Evolutionary conservation across 2,113 vertebrate species (phyloP).

Genomic region (Urocynchramus pylzowi): DNA sequence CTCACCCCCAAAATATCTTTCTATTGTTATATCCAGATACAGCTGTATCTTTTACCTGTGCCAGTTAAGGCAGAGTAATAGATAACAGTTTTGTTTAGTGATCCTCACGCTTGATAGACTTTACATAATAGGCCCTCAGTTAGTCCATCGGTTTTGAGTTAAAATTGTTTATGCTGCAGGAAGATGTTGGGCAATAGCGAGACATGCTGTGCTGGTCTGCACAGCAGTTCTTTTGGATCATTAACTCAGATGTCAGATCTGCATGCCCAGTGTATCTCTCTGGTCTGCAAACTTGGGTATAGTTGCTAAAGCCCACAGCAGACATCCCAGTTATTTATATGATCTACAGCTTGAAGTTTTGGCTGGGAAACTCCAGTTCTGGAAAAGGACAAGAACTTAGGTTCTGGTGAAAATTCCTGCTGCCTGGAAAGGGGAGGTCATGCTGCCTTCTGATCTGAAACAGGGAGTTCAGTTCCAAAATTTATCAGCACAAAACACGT

Average conservation of each 20-base stretch:
- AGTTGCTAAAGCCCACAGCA: background rate
- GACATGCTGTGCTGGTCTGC: background rate
- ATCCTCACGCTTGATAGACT: fast-evolving
- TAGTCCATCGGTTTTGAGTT: background rate
- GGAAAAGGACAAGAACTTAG: background rate
- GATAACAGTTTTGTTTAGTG: background rate
- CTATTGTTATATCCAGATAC: background rate
- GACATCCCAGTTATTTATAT: background rate
- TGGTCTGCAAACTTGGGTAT: background rate
- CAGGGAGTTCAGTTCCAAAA: background rate
- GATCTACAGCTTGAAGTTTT: background rate
- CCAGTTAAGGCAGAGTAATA: background rate
- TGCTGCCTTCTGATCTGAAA: background rate
- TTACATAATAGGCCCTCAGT: background rate
- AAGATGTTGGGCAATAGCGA: background rate
- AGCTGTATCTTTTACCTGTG: background rate
- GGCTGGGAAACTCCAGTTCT: background rate
- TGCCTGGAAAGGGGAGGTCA: background rate
- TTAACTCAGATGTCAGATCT: background rate
- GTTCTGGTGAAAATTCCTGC: background rate
- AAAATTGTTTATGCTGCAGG: background rate
- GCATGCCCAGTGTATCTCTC: background rate
- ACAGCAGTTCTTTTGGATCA: background rate
- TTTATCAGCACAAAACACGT: fast-evolving
- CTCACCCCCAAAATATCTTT: background rate